Evolutionary conservation across 2,113 vertebrate species (phyloP), one percentile per base, ranked within the genome.

Genomic region (Nerophis lumbriciformis): DNA sequence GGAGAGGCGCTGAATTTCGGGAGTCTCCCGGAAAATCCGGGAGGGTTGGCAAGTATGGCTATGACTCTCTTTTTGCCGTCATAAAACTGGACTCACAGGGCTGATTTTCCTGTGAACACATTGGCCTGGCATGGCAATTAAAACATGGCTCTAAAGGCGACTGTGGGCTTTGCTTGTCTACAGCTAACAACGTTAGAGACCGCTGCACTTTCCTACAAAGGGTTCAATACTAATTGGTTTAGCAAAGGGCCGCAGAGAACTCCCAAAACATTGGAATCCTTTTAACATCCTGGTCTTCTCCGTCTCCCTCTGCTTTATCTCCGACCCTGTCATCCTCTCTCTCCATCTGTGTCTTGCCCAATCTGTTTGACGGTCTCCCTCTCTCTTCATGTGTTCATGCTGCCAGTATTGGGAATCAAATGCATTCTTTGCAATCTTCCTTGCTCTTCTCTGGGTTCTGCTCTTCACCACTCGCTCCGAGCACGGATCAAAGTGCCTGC

Each of bases 211-310:
- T 89, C 76, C 82, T 84, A 83, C 76, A 87, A 81, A 84, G 64
- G 81, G 73, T 78, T 90, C 89, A 75, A 84, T 90, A 77, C 86
- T 90, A 91, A 91, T 91, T 89, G 85, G 82, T 88, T 90, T 86
- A 88, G 84, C 76, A 69, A 70, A 76, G 67, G 76, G 65, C 84
- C 81, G 60, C 66, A 66, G 75, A 86, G 73, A 90, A 86, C 73
- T 85, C 81, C 79, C 81, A 75, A 72, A 87, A 82, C 85, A 82
- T 81, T 66, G 62, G 72, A 83, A 82, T 82, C 85, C 82, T 85
- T 85, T 84, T 82, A 85, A 87, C 80, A 84, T 82, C 80, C 81
- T 81, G 75, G 68, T 87, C 86, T 88, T 59, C 79, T 83, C 82
- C 78, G 64, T 65, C 77, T 86, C 79, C 54, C 59, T 66, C 54